Base-by-base conservation (phyloP, 2,797 vertebrate genomes). In the Momotus momota region DNA sequence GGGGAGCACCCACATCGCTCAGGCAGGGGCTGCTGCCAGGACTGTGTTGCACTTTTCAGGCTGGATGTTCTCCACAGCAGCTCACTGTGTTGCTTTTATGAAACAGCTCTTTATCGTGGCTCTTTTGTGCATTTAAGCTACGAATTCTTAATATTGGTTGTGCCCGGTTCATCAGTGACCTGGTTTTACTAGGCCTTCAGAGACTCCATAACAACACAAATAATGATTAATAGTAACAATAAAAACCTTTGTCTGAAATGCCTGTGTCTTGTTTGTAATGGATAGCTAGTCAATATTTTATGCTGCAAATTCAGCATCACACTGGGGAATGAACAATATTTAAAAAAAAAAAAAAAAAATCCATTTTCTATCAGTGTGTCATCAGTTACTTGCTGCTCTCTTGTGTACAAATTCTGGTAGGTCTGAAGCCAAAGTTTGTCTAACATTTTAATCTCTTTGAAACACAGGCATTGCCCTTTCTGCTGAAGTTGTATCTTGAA, bases 1-100 rank as follows among this genome's bases (percentile, higher is more conserved):
- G 20, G 12, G 46, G 10, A 81, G 25, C 27, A 43, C 19, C 31
- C 17, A 15, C 0, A 0, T 2, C 7, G 7, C 35, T 35, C 13
- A 13, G 61, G 17, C 57, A 41, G 33, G 5, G 20, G 16, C n/a
- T 55, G 35, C 72, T 69, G 31, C 22, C 1, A 4, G 31, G 40
- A 43, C 27, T 11, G 13, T 0, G 41, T 19, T 35, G 66, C 54
- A 40, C 21, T 52, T 67, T 45, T 45, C 54, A 43, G 48, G 21
- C 29, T 93, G 66, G 12, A 7, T 45, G 25, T 13, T 67, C 33
- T 52, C 45, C 25, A 1, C 33, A 40, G 58, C 43, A 67, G 33
- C 27, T 70, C 29, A 3, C 35, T 13, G 20, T 8, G 35, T 10
- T 52, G 12, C 12, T 72, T 88, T 48, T 15, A 27, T 6, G 20